phyloP scores from a whole-genome alignment of 2,113 vertebrate genomes.

The Rhegmatorhina hoffmannsi region DNA sequence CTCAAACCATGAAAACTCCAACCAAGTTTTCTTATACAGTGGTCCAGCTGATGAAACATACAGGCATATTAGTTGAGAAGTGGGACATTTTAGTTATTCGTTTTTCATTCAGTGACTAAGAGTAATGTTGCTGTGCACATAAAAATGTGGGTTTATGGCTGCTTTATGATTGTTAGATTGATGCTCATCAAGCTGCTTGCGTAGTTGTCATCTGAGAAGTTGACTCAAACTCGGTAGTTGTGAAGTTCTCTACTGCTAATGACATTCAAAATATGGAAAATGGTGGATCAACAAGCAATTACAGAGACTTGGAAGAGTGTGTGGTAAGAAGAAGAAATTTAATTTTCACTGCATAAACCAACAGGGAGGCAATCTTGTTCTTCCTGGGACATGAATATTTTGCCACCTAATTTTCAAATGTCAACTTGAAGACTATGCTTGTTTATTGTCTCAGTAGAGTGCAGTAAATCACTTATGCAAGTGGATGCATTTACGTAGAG shows the following conservation, averaged over 20 bases:
- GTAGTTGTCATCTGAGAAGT: conserved; percentile 23
- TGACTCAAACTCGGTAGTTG: not conserved
- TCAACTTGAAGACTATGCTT: not conserved
- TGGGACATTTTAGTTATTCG: conserved; percentile 38
- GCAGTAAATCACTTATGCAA: not conserved
- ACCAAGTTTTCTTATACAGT: conserved; percentile 20
- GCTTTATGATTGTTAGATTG: conserved; percentile 47
- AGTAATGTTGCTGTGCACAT: conserved; percentile 13
- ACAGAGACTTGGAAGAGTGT: not conserved
- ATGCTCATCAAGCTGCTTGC: conserved; percentile 42
- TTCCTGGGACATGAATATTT: not conserved
- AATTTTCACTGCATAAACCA: not conserved
- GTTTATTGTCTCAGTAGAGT: not conserved
- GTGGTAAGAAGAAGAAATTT: not conserved
- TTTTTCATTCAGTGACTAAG: conserved; percentile 36
- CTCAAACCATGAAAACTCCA: not conserved
- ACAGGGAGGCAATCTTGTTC: not conserved
- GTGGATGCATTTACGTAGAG: not conserved
- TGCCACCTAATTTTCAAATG: not conserved
- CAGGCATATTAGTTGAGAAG: conserved; percentile 2
- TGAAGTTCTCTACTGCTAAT: conserved; percentile 2
- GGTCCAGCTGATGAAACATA: conserved; percentile 36
- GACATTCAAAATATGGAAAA: not conserved
- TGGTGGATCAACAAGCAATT: not conserved
- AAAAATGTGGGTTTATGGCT: conserved; percentile 51